Percentiles rank a stretch among this genome's conserved stretches.
phyloP scores from a whole-genome alignment of 2,888 invertebrate genomes.

The Eurois occulta region DNA sequence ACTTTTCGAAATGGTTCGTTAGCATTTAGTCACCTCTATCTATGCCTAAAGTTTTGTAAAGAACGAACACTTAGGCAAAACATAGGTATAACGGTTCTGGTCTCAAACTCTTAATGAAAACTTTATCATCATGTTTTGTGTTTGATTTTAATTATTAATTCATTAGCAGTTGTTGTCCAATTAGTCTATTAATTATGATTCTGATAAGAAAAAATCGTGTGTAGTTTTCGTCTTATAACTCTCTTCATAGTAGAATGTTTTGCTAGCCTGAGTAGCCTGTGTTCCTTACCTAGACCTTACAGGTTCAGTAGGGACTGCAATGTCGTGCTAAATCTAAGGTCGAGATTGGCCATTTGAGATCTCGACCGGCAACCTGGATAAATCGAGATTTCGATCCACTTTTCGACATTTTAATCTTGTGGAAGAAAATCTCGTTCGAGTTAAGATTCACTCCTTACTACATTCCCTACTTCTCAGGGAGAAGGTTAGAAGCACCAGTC shows the following conservation, averaged over 20 bases:
- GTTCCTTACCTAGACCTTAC: not conserved
- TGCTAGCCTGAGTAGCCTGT: not conserved
- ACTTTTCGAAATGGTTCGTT: conserved; percentile 53
- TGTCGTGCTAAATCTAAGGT: not conserved
- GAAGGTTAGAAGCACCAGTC: not conserved
- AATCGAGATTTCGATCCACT: not conserved
- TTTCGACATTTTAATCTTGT: not conserved
- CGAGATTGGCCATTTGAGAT: not conserved
- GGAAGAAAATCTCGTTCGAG: not conserved
- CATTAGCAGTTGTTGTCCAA: conserved; percentile 1
- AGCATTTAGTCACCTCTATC: conserved; percentile 35
- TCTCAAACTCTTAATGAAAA: not conserved
- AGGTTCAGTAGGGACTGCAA: not conserved
- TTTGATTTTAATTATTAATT: conserved; percentile 11
- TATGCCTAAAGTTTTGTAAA: conserved; percentile 16
- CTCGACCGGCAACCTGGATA: not conserved
- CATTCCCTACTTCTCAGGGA: not conserved
- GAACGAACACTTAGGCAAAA: conserved; percentile 9
- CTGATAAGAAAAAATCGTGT: conserved; percentile 24
- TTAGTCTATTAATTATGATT: conserved; percentile 20
- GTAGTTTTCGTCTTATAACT: not conserved
- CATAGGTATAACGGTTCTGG: conserved; percentile 6
- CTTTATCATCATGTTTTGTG: not conserved
- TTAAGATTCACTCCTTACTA: no score
- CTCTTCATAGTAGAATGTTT: not conserved